Evolutionary conservation across 2,113 vertebrate genomes (phyloP), one percentile per base, ranked within the genome.

Genomic region (Lamprotornis superbus): DNA sequence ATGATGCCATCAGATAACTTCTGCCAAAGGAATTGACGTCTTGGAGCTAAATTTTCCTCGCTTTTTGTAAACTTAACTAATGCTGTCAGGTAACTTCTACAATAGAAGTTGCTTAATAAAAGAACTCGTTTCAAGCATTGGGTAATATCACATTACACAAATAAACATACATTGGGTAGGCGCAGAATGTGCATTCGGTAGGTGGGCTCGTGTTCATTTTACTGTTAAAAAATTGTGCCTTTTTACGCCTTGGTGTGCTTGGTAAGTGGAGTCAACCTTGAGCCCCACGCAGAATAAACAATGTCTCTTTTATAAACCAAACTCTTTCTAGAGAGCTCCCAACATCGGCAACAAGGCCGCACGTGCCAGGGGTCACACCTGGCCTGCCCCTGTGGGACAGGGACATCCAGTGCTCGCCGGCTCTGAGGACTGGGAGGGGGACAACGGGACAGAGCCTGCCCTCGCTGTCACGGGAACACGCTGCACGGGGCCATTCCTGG

Each of bases 371-470:
- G 65, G 24, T 20, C 13, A 11, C 56, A 14, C 3, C n/a, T 3
- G 30, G 49, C 39, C 47, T 11, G 47, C 2, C 7, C 47, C 28
- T 24, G 23, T 14, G 8, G 28, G 23, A 11, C 27, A 13, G 7
- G 19, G 12, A 2, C 23, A 5, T 0, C 6, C 73, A 12, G 33
- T 28, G 27, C 27, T 12, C 27, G 8, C 23, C 18, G 4, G n/a
- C 20, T 4, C 10, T 4, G 19, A 4, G 18, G 17, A 8, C 37
- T 11, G 27, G 7, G 5, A 19, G 23, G 16, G 28, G n/a, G 16
- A 11, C 21, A 24, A 2, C 0, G n/a, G 47, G 8, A 13, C 49
- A 18, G 30, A 24, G 16, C 7, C 15, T 24, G 40, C 25, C 25
- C 44, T 42, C 4, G 10, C n/a, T 30, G 74, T 3, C 12, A 28